Conservation (phyloP, 2,113 vertebrate species). For the Rhinolophus ferrumequinum region DNA sequence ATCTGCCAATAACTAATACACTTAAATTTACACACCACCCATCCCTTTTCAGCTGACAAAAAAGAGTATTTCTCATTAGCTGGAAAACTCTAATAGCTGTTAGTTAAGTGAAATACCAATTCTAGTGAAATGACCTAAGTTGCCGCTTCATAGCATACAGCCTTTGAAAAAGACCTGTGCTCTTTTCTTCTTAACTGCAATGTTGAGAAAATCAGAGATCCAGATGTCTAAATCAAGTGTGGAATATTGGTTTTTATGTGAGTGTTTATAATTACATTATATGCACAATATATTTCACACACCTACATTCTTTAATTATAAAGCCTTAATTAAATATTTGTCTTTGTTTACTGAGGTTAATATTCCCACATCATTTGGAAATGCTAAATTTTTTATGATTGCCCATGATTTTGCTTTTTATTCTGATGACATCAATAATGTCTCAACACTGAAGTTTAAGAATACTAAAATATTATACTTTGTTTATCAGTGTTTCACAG, state of each 20-base stretch:
- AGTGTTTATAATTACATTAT: neutral
- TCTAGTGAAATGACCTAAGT: conserved; percentile 25
- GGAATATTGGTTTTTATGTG: neutral
- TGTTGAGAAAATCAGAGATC: conserved; percentile 20
- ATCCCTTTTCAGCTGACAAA: neutral
- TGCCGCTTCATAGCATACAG: neutral
- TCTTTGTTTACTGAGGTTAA: conserved; percentile 59
- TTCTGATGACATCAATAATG: conserved; percentile 24
- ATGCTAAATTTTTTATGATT: conserved; percentile 41
- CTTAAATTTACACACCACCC: neutral
- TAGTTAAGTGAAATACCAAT: conserved; percentile 45
- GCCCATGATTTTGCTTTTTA: conserved; percentile 52
- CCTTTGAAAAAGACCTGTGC: neutral
- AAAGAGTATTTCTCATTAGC: conserved; percentile 47
- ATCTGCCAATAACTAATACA: conserved; percentile 37
- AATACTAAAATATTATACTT: conserved; percentile 40
- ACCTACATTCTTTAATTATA: conserved; percentile 36
- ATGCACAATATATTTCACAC: conserved; percentile 35
- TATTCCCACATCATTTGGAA: conserved; percentile 50
- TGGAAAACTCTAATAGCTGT: conserved; percentile 32
- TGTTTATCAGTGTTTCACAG: conserved; percentile 44
- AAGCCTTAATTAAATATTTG: conserved; percentile 61
- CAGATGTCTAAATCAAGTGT: neutral
- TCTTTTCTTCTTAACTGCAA: neutral
- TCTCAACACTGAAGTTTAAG: conserved; percentile 45